These are phyloP conservation scores for Cosmia trapezina DNA, from an alignment of 2,888 invertebrate genomes.

Conservation along the genomic window DNA sequence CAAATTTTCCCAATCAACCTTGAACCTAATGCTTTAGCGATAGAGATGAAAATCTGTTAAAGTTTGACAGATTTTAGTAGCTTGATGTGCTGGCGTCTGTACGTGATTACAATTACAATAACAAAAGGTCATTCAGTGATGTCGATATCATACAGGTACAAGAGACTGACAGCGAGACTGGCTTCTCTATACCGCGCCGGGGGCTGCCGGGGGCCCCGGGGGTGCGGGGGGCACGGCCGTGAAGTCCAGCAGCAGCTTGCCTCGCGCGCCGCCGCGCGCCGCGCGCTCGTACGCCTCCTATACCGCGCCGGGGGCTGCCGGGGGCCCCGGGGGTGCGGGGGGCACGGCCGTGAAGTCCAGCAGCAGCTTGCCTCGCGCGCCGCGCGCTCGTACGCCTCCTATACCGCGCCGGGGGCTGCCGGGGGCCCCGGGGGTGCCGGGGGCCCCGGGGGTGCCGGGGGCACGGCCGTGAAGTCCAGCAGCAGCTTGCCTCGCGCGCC, in stretches of 20 bases:
- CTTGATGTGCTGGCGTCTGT: no score
- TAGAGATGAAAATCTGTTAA: no score
- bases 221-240: conserved; percentile 35
- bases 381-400: conserved; percentile 92
- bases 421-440: background rate
- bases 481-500: conserved; percentile 95
- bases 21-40: no score
- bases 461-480: conserved; percentile 75
- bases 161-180: no score
- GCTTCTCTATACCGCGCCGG: no score
- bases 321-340: background rate
- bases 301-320: background rate
- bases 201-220: background rate
- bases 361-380: conserved; percentile 94
- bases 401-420: no score
- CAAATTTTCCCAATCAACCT: no score
- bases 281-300: conserved; percentile 92
- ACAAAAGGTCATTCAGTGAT: no score
- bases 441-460: background rate
- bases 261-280: conserved; percentile 92
- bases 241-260: conserved; percentile 93
- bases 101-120: no score
- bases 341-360: conserved; percentile 75
- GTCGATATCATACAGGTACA: no score
- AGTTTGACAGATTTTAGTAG: no score